Percentiles rank a stretch among this genome's conserved stretches.
Conservation (phyloP, 2,888 invertebrate genomes). For the Lithophane socia region DNA sequence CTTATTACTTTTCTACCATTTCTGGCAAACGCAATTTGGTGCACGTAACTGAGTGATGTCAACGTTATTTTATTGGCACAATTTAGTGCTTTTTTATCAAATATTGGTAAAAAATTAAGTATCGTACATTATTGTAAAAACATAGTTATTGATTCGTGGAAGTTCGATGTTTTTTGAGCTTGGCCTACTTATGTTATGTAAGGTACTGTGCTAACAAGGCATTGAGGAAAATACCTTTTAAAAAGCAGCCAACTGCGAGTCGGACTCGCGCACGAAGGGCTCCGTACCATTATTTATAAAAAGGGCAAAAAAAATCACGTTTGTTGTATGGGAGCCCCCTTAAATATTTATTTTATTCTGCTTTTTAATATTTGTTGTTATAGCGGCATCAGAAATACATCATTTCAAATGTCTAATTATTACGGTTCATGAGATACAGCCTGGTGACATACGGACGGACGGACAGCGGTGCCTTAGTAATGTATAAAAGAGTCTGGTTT, state of each 20-base stretch:
- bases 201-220: constrained; percentile 25
- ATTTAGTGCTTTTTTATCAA: constrained; percentile 39
- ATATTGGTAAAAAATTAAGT: constrained; percentile 22
- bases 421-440: no score
- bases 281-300: no score
- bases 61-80: constrained; percentile 65
- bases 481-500: constrained; percentile 2
- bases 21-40: constrained; percentile 58
- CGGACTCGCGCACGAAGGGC: no score
- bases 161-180: constrained; percentile 23
- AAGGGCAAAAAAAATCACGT: no score
- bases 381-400: no score
- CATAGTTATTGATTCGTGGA: constrained; percentile 39
- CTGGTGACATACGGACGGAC: no score
- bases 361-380: no score
- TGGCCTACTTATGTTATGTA: constrained; percentile 31
- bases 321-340: no score
- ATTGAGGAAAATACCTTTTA: constrained; percentile 28
- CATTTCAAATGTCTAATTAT: no score
- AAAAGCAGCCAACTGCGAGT: neutral
- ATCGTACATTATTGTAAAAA: constrained; percentile 30
- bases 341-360: no score
- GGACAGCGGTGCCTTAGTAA: neutral
- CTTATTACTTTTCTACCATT: constrained; percentile 69
- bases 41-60: constrained; percentile 65